Evolutionary conservation across 2,797 vertebrate species (phyloP).

Genomic region (Ctenosaura bakeri): DNA sequence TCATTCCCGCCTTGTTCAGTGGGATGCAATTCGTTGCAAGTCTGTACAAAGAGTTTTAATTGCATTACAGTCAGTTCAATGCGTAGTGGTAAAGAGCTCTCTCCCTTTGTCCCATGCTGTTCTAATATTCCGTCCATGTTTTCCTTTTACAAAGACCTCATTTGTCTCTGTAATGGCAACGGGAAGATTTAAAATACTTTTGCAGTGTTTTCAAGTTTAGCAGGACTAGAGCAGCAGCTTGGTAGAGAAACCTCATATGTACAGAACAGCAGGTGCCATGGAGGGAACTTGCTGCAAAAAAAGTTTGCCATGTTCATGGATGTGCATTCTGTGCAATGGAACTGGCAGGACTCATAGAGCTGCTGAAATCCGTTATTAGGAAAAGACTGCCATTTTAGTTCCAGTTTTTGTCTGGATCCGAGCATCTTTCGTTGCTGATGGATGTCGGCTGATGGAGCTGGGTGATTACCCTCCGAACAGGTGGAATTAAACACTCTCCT

Average conservation of each 20-base stretch:
- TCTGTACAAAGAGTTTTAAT: background rate
- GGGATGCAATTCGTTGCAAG: background rate
- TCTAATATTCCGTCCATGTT: too few species aligned
- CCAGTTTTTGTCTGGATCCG: slow-evolving; percentile 10
- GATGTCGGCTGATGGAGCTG: background rate
- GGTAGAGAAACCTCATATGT: slow-evolving; percentile 2
- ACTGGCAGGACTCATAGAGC: background rate
- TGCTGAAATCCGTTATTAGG: background rate
- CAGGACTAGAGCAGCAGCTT: background rate
- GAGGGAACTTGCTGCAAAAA: background rate
- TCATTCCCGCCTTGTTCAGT: background rate
- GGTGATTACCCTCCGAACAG: background rate
- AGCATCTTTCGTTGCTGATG: background rate
- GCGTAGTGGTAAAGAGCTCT: too few species aligned
- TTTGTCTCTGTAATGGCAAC: background rate
- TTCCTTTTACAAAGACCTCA: background rate
- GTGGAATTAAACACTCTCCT: slow-evolving; percentile 76
- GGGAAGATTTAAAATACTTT: background rate
- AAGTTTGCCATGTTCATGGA: background rate
- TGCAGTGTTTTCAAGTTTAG: background rate
- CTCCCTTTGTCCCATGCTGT: too few species aligned
- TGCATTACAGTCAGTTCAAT: background rate
- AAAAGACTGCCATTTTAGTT: background rate
- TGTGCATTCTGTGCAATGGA: slow-evolving; percentile 20
- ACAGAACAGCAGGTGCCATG: rapidly evolving